Conservation (phyloP, 2,113 vertebrate species). For the Corythaixoides concolor region DNA sequence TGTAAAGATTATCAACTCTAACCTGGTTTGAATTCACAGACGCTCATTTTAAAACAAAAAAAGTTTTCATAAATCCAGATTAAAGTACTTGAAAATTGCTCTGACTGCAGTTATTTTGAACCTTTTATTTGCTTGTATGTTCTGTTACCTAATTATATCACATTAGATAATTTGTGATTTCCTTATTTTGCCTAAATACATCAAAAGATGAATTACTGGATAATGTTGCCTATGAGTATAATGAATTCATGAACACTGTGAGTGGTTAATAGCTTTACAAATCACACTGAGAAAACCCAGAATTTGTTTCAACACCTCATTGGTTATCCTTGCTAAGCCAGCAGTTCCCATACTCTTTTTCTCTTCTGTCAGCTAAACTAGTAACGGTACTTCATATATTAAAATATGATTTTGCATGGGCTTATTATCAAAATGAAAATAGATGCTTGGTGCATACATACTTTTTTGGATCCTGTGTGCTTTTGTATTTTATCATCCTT, state of each 20-base stretch:
- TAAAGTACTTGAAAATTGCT: background rate
- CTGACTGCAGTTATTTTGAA: background rate
- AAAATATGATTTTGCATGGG: background rate
- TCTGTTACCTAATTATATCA: background rate
- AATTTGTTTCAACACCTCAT: constrained; percentile 43
- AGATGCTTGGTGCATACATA: background rate
- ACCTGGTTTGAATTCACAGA: background rate
- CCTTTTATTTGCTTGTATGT: constrained; percentile 2
- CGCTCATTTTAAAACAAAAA: background rate
- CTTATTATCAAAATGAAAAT: constrained; percentile 8
- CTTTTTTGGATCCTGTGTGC: background rate
- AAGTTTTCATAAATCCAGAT: background rate
- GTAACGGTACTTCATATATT: background rate
- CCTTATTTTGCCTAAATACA: constrained; percentile 41
- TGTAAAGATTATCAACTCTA: background rate
- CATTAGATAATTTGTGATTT: background rate
- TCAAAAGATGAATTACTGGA: constrained; percentile 32
- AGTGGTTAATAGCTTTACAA: constrained; percentile 56
- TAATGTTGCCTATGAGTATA: constrained; percentile 7
- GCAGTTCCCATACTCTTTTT: background rate
- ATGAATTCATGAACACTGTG: constrained; percentile 33
- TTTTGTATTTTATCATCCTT: constrained; percentile 14
- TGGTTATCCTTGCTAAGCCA: constrained; percentile 31
- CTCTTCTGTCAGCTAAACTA: background rate
- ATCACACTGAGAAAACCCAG: background rate